Evolutionary conservation across 2,113 vertebrate genomes (phyloP), one percentile per base, ranked within the genome.

Genomic region (Hippocampus zosterae): DNA sequence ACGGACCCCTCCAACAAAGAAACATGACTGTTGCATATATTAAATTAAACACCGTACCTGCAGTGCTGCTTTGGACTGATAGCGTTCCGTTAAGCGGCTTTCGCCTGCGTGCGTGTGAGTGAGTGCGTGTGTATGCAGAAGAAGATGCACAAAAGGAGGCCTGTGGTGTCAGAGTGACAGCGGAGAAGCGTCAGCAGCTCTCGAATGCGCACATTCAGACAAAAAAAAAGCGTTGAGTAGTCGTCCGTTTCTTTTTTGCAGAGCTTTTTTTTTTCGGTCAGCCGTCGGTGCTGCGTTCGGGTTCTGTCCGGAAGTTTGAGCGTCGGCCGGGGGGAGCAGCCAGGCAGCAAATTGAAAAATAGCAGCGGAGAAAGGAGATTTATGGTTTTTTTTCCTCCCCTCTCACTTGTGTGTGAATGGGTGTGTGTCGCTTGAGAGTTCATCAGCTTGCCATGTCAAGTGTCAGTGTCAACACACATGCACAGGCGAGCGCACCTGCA

Each of bases 341-440:
- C 70, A 88, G 81, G 82, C 84, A 79, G 80, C 78, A 89, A 89
- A 91, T 84, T 88, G 81, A 87, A 86, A 84, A 87, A 84, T 78
- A 83, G 73, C 67, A 83, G 67, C 77, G 70, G 76, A 68, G 75
- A 80, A 78, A 19, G 61, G 70, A 81, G 74, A 88, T 84, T 79
- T 84, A 85, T 83, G 6, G 15, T 5, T 16, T 57, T 25, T 57
- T 57, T 27, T 80, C 67, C 62, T 72, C 84, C 73, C 78, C 66
- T 69, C 62, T 67, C 68, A 71, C 69, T 41, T 74, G 25, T 75
- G 44, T 68, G 71, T 76, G 60, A 52, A 44, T 57, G 63, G 68
- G 65, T 48, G 48, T 52, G n/a, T 25, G 8, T 23, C 57, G 50
- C 27, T 40, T 0, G 50, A 41, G 48, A 57, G 71, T 75, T 78